Evolutionary conservation across 2,113 vertebrate species (phyloP), one percentile per base, ranked within the genome.

Genomic region (Burhinus bistriatus): DNA sequence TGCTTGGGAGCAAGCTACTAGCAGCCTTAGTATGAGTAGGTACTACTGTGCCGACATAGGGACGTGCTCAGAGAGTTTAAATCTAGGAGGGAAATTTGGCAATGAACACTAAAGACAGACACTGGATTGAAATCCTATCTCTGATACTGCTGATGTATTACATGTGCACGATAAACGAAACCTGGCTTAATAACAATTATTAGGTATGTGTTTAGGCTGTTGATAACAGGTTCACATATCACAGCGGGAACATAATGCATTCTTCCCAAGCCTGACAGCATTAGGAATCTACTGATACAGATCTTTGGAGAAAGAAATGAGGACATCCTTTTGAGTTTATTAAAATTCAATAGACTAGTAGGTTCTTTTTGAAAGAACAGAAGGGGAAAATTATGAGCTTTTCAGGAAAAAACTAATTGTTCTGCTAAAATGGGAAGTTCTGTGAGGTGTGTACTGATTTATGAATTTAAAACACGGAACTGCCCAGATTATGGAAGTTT

Each of bases 21-120:
- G 55, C 26, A 83, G 20, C 47, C 29, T 72, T 34, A 52, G 66
- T 13, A 4, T 34, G 83, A 36, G 66, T 25, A 73, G 65, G 34
- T 51, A 3, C 32, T 81, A 5, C 59, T 69, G 59, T 78, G 40
- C 40, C 0, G 0, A 7, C 0, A 1, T 0, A 79, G 40, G 59
- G 47, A 42, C 0, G 22, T 78, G 64, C 32, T 83, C 42, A n/a
- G 47, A 36, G 30, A 45, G 38, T 68, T 91, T 47, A 51, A 82
- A 70, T 59, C 42, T 38, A 21, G 58, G 69, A 82, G 42, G 49
- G 57, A 77, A 89, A 54, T 58, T 29, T n/a, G 82, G 36, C 52
- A 42, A 5, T 57, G 32, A 57, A 42, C 40, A 29, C 17, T 78
- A 6, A 51, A 40, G 76, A 49, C 36, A 76, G 52, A 36, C 38